Evolutionary conservation across 1,140 invertebrate species (phyloP), one percentile per base, ranked within the genome.

Genomic region (Nixonia krombeini): DNA sequence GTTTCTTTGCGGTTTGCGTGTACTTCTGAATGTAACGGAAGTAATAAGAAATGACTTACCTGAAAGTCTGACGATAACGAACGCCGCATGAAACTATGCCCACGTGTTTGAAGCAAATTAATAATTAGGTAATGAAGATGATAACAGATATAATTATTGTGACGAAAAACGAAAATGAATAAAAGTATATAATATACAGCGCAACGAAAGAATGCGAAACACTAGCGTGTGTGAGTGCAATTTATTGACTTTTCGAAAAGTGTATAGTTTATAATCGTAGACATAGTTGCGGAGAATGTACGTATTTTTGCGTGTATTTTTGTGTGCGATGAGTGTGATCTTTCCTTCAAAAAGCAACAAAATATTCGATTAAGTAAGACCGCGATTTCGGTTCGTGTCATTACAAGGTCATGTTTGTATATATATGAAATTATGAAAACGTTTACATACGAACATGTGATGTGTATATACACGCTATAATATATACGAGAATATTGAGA

Each of bases 401-500:
- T 62, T 79, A 69, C 74, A 76, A 21, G 58, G 63, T 79, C 72
- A 73, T 81, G 76, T 76, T 70, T 70, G 75, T 75, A 82, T 73
- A 80, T 75, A 76, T 73, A 77, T 76, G 72, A 72, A 71, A 72
- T 67, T 67, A 72, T 69, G 66, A 66, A 74, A 71, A 73, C 56
- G 55, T 75, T 72, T 74, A 74, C 69, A 77, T 74, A 77, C 67
- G 65, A 73, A 74, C 49, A 74, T 76, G 72, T 77, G 68, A 75
- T 80, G 70, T 77, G 73, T 80, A 81, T 74, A 78, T 78, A 75
- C 66, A 77, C 67, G 71, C 65, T 73, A 69, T 69, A 56, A 70
- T 72, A 72, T 72, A 72, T 74, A 76, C 68, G 71, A 73, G 80
- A 78, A 80, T 79, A 82, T 80, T 80, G 77, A 80, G 69, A 83